Evolutionary conservation across 2,888 invertebrate genomes (phyloP).

Genomic region (Dione juno): DNA sequence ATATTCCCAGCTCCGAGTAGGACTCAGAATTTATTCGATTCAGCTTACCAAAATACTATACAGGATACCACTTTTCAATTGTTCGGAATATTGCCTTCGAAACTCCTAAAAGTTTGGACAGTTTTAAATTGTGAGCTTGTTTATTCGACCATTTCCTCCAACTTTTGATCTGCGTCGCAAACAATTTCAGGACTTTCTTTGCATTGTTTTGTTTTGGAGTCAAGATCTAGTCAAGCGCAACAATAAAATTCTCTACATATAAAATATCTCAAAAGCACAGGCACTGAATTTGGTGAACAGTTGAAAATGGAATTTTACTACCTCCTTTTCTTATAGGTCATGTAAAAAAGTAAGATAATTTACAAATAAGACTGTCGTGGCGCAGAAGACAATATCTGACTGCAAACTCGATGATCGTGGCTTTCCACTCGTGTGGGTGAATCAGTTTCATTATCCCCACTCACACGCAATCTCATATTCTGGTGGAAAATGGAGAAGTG

Average conservation of each 20-base stretch:
- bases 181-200: constrained; percentile 25
- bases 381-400: no score
- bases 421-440: no score
- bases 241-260: background rate
- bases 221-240: constrained; percentile 20
- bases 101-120: constrained; percentile 33
- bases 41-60: constrained; percentile 28
- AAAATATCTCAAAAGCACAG: no score
- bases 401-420: no score
- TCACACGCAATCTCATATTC: no score
- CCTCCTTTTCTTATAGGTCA: no score
- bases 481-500: no score
- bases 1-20: background rate
- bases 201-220: constrained; percentile 20
- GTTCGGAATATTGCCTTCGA: constrained; percentile 33
- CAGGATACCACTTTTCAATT: constrained; percentile 30
- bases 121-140: constrained; percentile 43
- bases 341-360: no score
- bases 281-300: no score
- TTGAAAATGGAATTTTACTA: no score
- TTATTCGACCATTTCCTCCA: constrained; percentile 40
- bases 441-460: no score
- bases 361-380: no score
- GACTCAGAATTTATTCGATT: constrained; percentile 29
- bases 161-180: constrained; percentile 31